Conservation (phyloP, 2,888 invertebrate genomes). For the Reticulitermes lucifugus region DNA sequence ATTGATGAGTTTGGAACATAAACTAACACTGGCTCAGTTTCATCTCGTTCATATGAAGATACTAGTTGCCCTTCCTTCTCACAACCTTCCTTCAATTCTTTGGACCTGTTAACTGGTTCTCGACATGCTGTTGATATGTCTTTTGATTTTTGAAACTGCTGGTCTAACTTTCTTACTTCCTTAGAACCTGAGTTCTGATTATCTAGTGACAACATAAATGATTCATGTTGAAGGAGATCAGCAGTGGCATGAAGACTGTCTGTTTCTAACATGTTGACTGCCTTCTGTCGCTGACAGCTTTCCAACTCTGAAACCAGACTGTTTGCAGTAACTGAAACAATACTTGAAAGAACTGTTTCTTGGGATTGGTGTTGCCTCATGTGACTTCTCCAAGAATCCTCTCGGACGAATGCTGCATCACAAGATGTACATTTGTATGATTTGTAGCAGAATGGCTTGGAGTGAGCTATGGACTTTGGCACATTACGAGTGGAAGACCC, state of each 20-base stretch:
- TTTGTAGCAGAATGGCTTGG: conserved; percentile 57
- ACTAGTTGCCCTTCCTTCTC: not conserved
- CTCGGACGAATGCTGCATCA: conserved; percentile 61
- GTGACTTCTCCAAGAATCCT: conserved; percentile 63
- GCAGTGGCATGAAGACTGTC: not conserved
- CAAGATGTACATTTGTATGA: conserved; percentile 60
- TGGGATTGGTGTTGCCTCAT: conserved; percentile 59
- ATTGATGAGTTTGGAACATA: conserved; percentile 43
- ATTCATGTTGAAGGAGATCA: not conserved
- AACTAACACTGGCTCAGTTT: conserved; percentile 39
- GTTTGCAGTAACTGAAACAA: conserved; percentile 7
- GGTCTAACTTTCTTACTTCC: not conserved
- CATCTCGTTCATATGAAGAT: conserved; percentile 9
- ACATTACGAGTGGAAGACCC: conserved; percentile 8
- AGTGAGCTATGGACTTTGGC: conserved; percentile 34
- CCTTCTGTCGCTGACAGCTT: not conserved
- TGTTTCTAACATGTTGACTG: not conserved
- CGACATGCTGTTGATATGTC: not conserved
- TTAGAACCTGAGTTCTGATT: not conserved
- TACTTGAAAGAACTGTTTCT: not conserved
- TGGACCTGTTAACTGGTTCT: not conserved
- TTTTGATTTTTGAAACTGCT: conserved; percentile 6
- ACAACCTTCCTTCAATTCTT: not conserved
- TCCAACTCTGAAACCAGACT: not conserved
- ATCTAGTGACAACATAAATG: conserved; percentile 18